Conservation (phyloP, 2,797 vertebrate genomes). For the Cyprinodon diabolis region DNA sequence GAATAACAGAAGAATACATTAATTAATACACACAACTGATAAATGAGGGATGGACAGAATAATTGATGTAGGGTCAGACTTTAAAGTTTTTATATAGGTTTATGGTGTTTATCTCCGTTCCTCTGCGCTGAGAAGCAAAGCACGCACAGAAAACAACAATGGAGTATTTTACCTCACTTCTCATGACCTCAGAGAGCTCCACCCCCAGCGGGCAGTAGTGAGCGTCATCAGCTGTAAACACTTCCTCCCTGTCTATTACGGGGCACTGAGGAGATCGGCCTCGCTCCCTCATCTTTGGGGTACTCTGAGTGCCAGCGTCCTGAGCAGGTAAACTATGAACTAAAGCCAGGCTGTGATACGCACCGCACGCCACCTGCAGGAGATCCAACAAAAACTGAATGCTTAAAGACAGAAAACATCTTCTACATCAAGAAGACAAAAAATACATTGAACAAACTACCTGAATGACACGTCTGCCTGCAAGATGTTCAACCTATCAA, state of each 20-base stretch:
- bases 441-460: conserved; percentile 37
- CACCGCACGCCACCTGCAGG: conserved; percentile 87
- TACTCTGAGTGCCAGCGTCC: conserved; percentile 71
- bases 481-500: conserved; percentile 88
- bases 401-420: not conserved
- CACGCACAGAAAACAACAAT: not conserved
- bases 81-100: too few species aligned
- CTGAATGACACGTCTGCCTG: conserved; percentile 92
- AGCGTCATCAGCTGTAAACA: conserved; percentile 87
- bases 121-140: not conserved
- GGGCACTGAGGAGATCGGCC: conserved; percentile 86
- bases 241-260: conserved; percentile 87
- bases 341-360: conserved; percentile 93
- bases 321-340: conserved; percentile 85
- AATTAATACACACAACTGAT: too few species aligned
- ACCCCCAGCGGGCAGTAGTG: conserved; percentile 95
- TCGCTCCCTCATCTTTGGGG: conserved; percentile 85
- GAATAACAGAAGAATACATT: too few species aligned
- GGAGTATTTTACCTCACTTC: conserved; percentile 51
- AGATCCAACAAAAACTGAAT: conserved; percentile 8
- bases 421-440: not conserved
- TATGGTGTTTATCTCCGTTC: too few species aligned
- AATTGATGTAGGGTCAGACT: too few species aligned
- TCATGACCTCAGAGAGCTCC: conserved; percentile 81
- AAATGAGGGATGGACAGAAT: too few species aligned